phyloP scores from a whole-genome alignment of 2,797 vertebrate genomes.

The Urophycis tenuis region DNA sequence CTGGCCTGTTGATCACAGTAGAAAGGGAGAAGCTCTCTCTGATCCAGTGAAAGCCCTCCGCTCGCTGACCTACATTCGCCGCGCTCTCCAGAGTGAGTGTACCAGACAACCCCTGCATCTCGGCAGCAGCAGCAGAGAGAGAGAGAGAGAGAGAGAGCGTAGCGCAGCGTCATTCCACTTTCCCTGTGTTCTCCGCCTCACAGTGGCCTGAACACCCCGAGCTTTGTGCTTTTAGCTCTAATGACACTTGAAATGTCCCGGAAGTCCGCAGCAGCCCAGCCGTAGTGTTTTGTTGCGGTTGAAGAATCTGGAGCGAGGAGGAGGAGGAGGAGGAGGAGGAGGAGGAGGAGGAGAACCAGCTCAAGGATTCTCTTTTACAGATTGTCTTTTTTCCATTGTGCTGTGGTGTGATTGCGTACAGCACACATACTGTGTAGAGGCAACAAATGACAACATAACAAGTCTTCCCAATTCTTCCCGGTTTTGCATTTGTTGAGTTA shows the following conservation, averaged over 20 bases:
- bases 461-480: background rate
- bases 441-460: background rate
- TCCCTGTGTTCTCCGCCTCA: background rate
- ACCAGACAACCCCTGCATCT: background rate
- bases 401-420: background rate
- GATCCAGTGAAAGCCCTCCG: background rate
- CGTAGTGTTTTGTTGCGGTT: background rate
- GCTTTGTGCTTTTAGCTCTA: background rate
- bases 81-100: conserved; percentile 1
- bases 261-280: background rate
- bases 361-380: background rate
- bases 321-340: too few relatives aligned
- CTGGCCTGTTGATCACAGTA: background rate
- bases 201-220: background rate
- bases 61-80: conserved; percentile 22
- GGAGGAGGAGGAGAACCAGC: too few relatives aligned
- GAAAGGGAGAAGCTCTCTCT: background rate
- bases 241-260: background rate
- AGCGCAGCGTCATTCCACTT: background rate
- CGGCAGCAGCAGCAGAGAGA: too few relatives aligned
- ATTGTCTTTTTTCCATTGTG: background rate
- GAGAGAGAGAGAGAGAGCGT: too few relatives aligned
- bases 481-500: background rate
- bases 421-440: too few relatives aligned
- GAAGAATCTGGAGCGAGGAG: background rate